Evolutionary conservation across 2,797 vertebrate genomes (phyloP), one percentile per base, ranked within the genome.

Genomic region (Triplophysa bombifrons): DNA sequence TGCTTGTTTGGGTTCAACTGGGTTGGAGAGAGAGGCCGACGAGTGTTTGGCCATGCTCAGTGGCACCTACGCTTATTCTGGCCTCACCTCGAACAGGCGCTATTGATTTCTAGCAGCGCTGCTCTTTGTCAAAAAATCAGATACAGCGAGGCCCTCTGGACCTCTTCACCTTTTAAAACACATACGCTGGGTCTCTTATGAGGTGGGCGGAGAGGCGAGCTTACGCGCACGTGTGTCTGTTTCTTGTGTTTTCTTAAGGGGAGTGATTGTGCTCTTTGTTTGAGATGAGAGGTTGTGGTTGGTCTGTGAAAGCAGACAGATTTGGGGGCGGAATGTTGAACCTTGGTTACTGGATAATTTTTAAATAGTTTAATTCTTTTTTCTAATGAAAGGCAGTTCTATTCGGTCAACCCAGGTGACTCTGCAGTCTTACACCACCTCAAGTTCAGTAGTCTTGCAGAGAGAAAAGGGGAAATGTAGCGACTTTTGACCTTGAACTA

Each of bases 51-150:
- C 16, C 53, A 20, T 58, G 41, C 38, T 87, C 88, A 84, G 91
- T 91, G 89, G 91, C 93, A 85, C 88, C 79, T 82, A 84, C 87
- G 80, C 88, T 82, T 89, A 87, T 88, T 90, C 93, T 91, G 91
- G 91, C 91, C 82, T 85, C 89, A 89, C 90, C 90, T 87, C 82
- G 76, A 87, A 80, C 89, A 94, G 94, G 93, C 86, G 92, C 93
- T 97, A 98, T 98, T 95, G 96, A 98, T 99, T 97, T 96, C 94
- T 95, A 94, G 93, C 95, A 92, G 91, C 91, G 91, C 90, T 94
- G 95, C 95, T 97, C 96, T 98, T 97, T 96, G 96, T 98, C 97
- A 99, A 98, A 96, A 78, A 96, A 98, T 98, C 97, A 97, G 96
- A 98, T 95, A 96, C 93, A 94, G 94, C 93, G 87, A 72, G 90